Evolutionary conservation across 2,797 vertebrate genomes (phyloP), one percentile per base, ranked within the genome.

Genomic region (Syndactyla subalaris): DNA sequence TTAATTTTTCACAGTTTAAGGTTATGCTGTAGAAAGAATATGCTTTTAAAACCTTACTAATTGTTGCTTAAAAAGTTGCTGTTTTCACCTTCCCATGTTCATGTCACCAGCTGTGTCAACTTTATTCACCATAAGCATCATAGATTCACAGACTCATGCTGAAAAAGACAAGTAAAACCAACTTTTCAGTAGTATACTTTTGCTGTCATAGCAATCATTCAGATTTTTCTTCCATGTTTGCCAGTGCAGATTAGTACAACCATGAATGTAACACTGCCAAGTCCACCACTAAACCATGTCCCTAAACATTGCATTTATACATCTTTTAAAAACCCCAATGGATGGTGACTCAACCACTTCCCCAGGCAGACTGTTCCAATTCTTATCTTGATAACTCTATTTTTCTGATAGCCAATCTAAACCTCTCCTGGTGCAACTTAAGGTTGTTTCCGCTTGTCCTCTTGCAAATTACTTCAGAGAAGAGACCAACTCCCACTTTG

Each of bases 401-500:
- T 45, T 73, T 61, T 13, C 5, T 36, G 32, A 32, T 11, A 29
- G 7, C 7, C 8, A 66, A 9, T 20, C 12, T 66, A 66, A 84
- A 70, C 17, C 14, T 79, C 10, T 27, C 14, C 58, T 30, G 8
- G 6, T 7, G 7, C 12, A 36, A 36, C 7, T 11, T 57, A n/a
- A 39, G n/a, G 10, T 6, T 6, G 2, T 23, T 58, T 6, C 3
- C 20, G 63, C 29, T 74, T 39, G 19, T 66, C 14, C 14, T 36
- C 17, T 26, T 23, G 19, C 3, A 66, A 57, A 43, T 10, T n/a
- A 38, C 4, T 10, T 61, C 18, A 41, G 16, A 45, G 55, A 70
- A 36, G 12, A 80, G 36, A 75, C 17, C 3, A 0, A 16, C 1
- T 0, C 12, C 3, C 1, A 18, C 7, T 17, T 66, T 14, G 7